Evolutionary conservation across 2,113 vertebrate species (phyloP), one percentile per base, ranked within the genome.

Genomic region (Acrocephalus kingi): DNA sequence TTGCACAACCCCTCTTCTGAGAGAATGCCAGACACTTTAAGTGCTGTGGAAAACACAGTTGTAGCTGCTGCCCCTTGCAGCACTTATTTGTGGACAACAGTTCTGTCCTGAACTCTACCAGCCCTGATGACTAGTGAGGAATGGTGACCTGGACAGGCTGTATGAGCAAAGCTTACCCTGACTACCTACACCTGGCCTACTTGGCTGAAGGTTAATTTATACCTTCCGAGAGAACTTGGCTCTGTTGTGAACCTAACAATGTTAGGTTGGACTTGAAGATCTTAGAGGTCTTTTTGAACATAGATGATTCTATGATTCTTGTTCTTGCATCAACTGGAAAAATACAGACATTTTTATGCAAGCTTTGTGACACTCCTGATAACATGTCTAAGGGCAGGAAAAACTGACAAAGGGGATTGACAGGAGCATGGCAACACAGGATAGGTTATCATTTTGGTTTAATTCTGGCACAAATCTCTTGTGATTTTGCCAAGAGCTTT

Each of bases 51-150:
- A 84, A 88, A 33, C 8, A 64, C 11, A 35, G 3, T 9, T 43
- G 41, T 15, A 84, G 12, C 13, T 71, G 14, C 46, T 51, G 8
- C 8, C 12, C 39, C 37, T 74, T 84, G 16, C 24, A 84, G 9
- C 2, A 9, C 7, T 33, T 41, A 9, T 51, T 62, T 90, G 18
- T 3, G 3, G 39, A 63, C 18, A 15, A 23, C 58, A 46, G 6
- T 49, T 66, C 3, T 3, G 13, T 25, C 39, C 63, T 78, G 35
- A 51, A 4, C 15, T 46, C 27, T 27, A 9, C 11, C 9, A 80
- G 5, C 15, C 31, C 28, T 58, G 15, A 15, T 30, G 18, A 31
- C 9, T 21, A 12, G 8, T 0, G 0, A 46, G 21, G n/a, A 74
- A 24, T 27, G 39, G 25, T 45, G 43, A 84, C 23, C 28, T 76